Evolutionary conservation across 2,888 invertebrate species (phyloP), one percentile per base, ranked within the genome.

Genomic region (Heliconius sara): DNA sequence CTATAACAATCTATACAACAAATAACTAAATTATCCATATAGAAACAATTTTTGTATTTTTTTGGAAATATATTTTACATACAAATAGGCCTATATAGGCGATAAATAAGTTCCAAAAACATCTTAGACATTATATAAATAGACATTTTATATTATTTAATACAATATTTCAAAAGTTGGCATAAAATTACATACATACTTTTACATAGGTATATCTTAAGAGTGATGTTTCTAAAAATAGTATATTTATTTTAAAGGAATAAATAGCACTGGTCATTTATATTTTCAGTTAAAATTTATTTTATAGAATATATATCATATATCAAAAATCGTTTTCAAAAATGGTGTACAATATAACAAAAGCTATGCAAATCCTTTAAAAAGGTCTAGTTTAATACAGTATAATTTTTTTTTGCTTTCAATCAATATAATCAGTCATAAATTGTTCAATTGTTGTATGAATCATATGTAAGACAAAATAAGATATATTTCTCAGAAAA

Each of bases 71-170:
- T 63, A 39, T 43, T 74, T 63, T 65, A 43, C 25, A 65, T 65
- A 39, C 25, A 27, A 63, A 19, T 27, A n/a, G 19, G 10, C 73
- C 27, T 67, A 66, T 30, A 47, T 68, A 67, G 43, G 81, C 83
- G 84, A 84, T 84, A 84, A 83, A 84, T 87, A 88, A 87, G 88
- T 87, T 89, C 85, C 86, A 84, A 73, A 81, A 85, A 84, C 25
- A 76, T 85, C 85, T 85, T 83, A 84, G 76, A 85, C 84, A 86
- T 83, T 83, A 83, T 85, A 83, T 75, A 81, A 34, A 75, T 80
- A 77, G 39, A 77, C 25, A 75, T 78, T 57, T 79, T 71, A 60
- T 72, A 71, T 34, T 60, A 73, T 74, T 77, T 80, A 72, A 68
- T 57, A 70, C 34, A 27, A 76, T 71, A 57, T 72, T 76, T 78